Evolutionary conservation across 2,797 vertebrate genomes (phyloP).

Genomic region (Emydoidea blandingii): DNA sequence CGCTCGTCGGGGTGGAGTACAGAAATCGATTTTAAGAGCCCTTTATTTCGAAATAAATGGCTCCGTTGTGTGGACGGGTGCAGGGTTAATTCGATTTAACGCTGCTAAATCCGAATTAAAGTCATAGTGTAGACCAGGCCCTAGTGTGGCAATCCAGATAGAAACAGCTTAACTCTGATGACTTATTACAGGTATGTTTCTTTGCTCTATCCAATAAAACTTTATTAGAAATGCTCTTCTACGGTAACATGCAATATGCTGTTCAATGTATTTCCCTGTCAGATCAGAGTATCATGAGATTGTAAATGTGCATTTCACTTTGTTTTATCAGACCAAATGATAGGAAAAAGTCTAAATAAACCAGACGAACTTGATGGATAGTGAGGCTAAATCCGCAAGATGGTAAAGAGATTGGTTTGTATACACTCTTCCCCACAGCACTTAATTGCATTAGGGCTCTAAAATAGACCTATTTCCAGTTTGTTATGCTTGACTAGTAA

Average conservation of each 20-base stretch:
- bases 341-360: neutral
- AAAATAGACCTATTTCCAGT: neutral
- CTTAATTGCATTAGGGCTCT: neutral
- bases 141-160: conserved; percentile 27
- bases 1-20: too few relatives aligned
- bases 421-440: neutral
- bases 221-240: conserved; percentile 32
- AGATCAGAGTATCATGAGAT: neutral
- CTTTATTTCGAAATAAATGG: too few relatives aligned
- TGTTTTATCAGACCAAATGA: neutral
- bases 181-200: conserved; percentile 47
- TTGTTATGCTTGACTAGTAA: neutral
- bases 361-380: neutral
- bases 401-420: neutral
- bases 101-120: too few relatives aligned
- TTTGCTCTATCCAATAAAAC: conserved; percentile 44
- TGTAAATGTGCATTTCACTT: neutral
- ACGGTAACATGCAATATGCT: neutral
- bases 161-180: neutral
- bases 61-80: too few relatives aligned
- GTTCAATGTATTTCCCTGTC: neutral
- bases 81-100: too few relatives aligned
- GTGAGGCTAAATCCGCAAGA: neutral
- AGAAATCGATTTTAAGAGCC: too few relatives aligned
- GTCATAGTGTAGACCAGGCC: too few relatives aligned